These are phyloP conservation scores for Dipodomys stephensi DNA, from an alignment of 2,113 vertebrate genomes.

Conservation along the genomic window DNA sequence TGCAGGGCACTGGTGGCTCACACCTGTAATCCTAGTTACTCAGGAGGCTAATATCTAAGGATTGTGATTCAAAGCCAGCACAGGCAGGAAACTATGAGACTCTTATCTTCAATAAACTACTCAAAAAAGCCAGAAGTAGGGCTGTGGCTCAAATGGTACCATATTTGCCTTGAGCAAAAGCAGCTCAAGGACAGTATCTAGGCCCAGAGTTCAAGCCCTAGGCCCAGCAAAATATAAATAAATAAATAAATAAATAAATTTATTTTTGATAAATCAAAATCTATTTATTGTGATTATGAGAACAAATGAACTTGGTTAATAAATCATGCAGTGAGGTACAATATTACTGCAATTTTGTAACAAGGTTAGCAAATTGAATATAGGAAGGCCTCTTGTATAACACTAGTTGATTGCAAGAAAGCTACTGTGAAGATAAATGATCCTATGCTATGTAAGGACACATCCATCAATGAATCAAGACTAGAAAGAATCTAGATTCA, in stretches of 20 bases:
- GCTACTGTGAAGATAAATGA: background rate
- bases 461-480: conserved; percentile 6
- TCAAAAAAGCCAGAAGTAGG: background rate
- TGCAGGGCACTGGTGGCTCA: too few species aligned
- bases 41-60: too few species aligned
- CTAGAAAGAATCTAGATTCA: background rate
- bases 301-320: background rate
- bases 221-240: too few species aligned
- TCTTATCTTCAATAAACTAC: too few species aligned
- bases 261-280: conserved; percentile 21
- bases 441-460: background rate
- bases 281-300: background rate
- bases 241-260: background rate
- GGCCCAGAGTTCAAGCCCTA: too few species aligned
- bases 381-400: background rate
- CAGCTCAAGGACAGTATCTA: too few species aligned
- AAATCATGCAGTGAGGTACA: background rate
- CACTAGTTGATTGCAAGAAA: background rate
- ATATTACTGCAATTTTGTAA: background rate
- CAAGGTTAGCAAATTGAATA: background rate
- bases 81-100: too few species aligned
- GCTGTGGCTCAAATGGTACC: too few species aligned
- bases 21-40: too few species aligned
- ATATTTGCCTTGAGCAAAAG: too few species aligned
- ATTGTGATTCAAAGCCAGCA: too few species aligned